Base-by-base conservation (phyloP, 2,797 vertebrate genomes). In the Cyclopterus lumpus region DNA sequence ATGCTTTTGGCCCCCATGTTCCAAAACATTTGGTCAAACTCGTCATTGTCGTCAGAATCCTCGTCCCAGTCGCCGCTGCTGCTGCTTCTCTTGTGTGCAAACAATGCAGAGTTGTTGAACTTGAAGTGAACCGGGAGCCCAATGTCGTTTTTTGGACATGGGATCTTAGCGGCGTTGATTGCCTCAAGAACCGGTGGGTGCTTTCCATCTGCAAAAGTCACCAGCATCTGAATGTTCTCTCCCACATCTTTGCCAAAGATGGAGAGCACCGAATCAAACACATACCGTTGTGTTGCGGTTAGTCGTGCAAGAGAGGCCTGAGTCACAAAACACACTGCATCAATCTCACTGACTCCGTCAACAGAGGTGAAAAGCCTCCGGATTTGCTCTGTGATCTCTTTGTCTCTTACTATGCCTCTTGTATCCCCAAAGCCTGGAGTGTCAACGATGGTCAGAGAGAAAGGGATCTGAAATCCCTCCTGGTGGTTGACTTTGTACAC, bases 21-120 rank as follows among this genome's bases (percentile, higher is more conserved):
- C 89, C 91, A 92, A 77, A 91, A 91, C 80, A 91, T 89, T 75
- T 88, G 20, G 57, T 89, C 82, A 81, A 90, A 87, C 61, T 60
- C 30, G 24, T 79, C 80, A 6, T 82, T 84, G 14, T 82, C 83
- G 11, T 83, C 79, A 6, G 68, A 66, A 48, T 75, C 78, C 1
- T 5, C 67, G 28, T 30, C 54, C 36, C 20, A 0, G 51, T 2
- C 15, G 14, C 1, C n/a, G 5, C 32, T 62, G 3, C 12, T 24
- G 69, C 4, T 10, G 26, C 46, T 32, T 36, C 46, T 68, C 67
- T 78, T 79, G 1, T 68, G 49, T 61, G 82, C 73, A 81, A 89
- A 93, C 34, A 90, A 22, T 0, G 82, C 89, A 6, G 91, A 90
- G n/a, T 93, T 93, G 69, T 93, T 89, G 71, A 93, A 93, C 4